These are phyloP conservation scores for Sebastes goodei DNA, from an alignment of 2,797 vertebrate species.

Conservation along the genomic window DNA sequence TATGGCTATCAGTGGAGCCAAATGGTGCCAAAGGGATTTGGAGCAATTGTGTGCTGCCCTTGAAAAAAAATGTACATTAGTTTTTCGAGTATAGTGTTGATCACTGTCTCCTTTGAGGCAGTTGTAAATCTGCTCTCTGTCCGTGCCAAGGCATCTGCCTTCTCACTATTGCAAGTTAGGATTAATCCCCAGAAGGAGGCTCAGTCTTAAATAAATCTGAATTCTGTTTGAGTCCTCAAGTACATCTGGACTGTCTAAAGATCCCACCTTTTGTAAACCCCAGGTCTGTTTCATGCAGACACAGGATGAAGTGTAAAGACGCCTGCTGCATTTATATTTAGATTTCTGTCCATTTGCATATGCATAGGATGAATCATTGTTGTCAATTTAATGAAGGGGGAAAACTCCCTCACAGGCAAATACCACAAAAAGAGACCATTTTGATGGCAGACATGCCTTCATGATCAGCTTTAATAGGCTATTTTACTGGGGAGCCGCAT, in stretches of 20 bases:
- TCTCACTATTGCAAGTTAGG: slow-evolving; percentile 42
- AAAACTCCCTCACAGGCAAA: slow-evolving; percentile 66
- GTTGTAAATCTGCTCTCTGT: slow-evolving; percentile 38
- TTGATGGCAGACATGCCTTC: slow-evolving; percentile 74
- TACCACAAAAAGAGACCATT: slow-evolving; percentile 58
- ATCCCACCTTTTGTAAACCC: slow-evolving; percentile 45
- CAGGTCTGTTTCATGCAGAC: slow-evolving; percentile 23
- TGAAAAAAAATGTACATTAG: slow-evolving; percentile 66
- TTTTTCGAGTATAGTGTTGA: slow-evolving; percentile 46
- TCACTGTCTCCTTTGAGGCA: slow-evolving; percentile 44
- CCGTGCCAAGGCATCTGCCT: slow-evolving; percentile 46
- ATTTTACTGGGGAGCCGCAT: slow-evolving; percentile 68
- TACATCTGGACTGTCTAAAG: slow-evolving; percentile 41
- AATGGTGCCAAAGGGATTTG: slow-evolving; percentile 56
- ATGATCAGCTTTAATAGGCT: slow-evolving; percentile 79
- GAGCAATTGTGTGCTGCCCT: slow-evolving; percentile 55
- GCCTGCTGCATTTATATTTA: slow-evolving; percentile 25
- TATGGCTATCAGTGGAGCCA: slow-evolving; percentile 31
- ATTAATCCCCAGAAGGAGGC: slow-evolving; percentile 48
- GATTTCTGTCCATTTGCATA: slow-evolving; percentile 70
- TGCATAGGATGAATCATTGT: slow-evolving; percentile 65
- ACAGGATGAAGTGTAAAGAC: slow-evolving; percentile 4
- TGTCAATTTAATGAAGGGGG: slow-evolving; percentile 72
- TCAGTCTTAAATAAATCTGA: slow-evolving; percentile 32
- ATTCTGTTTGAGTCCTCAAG: slow-evolving; percentile 31